A percentile compares a stretch with the other conserved stretches of the same genome.
Conservation (phyloP, 2,113 vertebrate species). For the Oncorhynchus masou region DNA sequence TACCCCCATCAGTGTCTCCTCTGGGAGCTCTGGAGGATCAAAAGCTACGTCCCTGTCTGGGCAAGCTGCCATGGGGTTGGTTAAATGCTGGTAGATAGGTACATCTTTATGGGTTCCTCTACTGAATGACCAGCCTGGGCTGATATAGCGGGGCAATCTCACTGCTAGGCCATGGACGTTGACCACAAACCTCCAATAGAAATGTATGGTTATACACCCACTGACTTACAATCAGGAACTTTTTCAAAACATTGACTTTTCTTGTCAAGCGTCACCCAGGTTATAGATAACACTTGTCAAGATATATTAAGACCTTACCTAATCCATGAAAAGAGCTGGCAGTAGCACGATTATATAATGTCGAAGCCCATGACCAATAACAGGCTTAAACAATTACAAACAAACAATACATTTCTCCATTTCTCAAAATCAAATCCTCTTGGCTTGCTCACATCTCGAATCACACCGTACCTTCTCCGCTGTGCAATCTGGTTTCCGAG, state of each 20-base stretch:
- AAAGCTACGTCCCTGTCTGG: constrained; percentile 79
- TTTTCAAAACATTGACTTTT: constrained; percentile 2
- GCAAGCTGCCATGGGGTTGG: constrained; percentile 75
- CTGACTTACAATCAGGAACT: neutral
- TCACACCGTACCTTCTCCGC: no score
- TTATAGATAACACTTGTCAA: neutral
- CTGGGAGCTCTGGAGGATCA: constrained; percentile 86
- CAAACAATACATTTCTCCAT: neutral
- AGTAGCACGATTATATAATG: neutral
- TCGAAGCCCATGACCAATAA: neutral
- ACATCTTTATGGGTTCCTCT: constrained; percentile 72
- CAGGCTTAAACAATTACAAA: neutral
- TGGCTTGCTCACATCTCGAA: no score
- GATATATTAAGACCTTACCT: constrained; percentile 10
- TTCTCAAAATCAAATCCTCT: neutral
- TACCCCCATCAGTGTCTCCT: constrained; percentile 97
- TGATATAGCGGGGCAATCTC: constrained; percentile 79
- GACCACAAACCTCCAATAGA: neutral
- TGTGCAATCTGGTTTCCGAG: no score
- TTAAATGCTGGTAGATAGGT: constrained; percentile 63
- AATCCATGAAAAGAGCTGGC: neutral
- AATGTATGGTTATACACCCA: neutral
- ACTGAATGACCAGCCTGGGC: constrained; percentile 76
- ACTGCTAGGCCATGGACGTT: neutral
- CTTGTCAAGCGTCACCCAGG: neutral